Percentiles rank a stretch among this genome's conserved stretches.
These are phyloP conservation scores for Dendroctonus ponderosae DNA, from an alignment of 1,140 invertebrate species.

Conservation along the genomic window DNA sequence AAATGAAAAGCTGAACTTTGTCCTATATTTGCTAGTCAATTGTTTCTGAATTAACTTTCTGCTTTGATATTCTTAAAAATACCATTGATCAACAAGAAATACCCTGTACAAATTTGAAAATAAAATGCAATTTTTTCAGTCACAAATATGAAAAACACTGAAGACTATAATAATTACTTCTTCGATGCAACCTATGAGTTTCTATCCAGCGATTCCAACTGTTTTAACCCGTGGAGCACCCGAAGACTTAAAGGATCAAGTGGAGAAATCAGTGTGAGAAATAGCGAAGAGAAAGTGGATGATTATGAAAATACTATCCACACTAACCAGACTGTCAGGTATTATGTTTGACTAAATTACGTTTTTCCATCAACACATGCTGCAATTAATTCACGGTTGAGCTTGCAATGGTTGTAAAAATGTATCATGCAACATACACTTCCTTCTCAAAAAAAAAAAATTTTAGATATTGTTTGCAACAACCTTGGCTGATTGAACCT, in stretches of 20 bases:
- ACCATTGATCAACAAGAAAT: too few relatives aligned
- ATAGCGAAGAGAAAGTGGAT: conserved; percentile 33
- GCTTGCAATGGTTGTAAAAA: neutral
- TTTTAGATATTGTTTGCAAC: conserved; percentile 60
- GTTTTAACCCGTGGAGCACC: conserved; percentile 62
- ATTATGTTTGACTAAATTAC: neutral
- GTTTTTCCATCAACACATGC: neutral
- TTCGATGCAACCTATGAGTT: conserved; percentile 80
- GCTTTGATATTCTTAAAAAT: too few relatives aligned
- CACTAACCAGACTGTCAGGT: neutral
- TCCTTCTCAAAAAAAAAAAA: too few relatives aligned
- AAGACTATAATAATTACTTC: conserved; percentile 76
- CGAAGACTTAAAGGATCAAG: conserved; percentile 66
- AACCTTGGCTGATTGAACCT: conserved; percentile 76
- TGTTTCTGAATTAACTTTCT: too few relatives aligned
- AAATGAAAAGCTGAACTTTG: too few relatives aligned
- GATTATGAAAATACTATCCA: conserved; percentile 1
- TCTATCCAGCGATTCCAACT: conserved; percentile 58
- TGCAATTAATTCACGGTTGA: conserved; percentile 40
- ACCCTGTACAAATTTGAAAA: too few relatives aligned
- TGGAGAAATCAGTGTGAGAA: conserved; percentile 63
- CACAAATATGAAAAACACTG: conserved; percentile 75
- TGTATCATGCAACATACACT: too few relatives aligned
- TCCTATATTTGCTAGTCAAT: too few relatives aligned
- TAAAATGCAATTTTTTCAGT: conserved; percentile 47